phyloP scores from a whole-genome alignment of 2,888 invertebrate genomes.

The Podabrus alpinus region DNA sequence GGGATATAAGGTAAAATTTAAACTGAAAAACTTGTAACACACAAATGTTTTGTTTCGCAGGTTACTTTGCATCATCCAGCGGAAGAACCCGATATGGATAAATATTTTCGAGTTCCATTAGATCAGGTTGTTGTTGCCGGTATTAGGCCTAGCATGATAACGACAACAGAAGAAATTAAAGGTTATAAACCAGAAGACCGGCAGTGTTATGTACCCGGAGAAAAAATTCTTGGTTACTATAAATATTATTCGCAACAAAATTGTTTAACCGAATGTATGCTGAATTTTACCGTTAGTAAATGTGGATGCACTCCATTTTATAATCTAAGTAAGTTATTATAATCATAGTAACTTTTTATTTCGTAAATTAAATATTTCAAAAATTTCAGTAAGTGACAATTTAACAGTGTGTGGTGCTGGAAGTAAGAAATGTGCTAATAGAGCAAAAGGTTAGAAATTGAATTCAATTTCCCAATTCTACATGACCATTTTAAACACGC shows the following conservation, averaged over 20 bases:
- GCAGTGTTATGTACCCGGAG: slow-evolving; percentile 40
- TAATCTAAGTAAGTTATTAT: background rate
- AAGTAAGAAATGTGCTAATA: background rate
- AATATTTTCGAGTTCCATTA: slow-evolving; percentile 37
- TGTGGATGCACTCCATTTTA: slow-evolving; percentile 9
- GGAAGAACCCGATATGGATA: slow-evolving; percentile 40
- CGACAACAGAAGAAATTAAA: slow-evolving; percentile 36
- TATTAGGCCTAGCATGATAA: slow-evolving; percentile 37
- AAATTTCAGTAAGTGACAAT: background rate
- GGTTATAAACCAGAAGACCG: slow-evolving; percentile 32
- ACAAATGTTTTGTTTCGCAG: background rate
- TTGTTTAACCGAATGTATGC: slow-evolving; percentile 41
- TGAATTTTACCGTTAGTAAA: slow-evolving; percentile 33
- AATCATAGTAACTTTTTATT: background rate
- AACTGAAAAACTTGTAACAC: background rate
- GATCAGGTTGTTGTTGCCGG: slow-evolving; percentile 35
- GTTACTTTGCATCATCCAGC: slow-evolving; percentile 42
- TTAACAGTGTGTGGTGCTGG: background rate
- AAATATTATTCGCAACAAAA: slow-evolving; percentile 40
- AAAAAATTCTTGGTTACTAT: slow-evolving; percentile 38
- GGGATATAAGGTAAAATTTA: slow-evolving; percentile 7
- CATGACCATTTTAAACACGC: background rate
- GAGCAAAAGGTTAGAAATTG: background rate
- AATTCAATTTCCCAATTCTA: background rate
- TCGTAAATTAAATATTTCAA: background rate